Evolutionary conservation across 2,888 invertebrate genomes (phyloP).

Genomic region (Lithophane leautieri): DNA sequence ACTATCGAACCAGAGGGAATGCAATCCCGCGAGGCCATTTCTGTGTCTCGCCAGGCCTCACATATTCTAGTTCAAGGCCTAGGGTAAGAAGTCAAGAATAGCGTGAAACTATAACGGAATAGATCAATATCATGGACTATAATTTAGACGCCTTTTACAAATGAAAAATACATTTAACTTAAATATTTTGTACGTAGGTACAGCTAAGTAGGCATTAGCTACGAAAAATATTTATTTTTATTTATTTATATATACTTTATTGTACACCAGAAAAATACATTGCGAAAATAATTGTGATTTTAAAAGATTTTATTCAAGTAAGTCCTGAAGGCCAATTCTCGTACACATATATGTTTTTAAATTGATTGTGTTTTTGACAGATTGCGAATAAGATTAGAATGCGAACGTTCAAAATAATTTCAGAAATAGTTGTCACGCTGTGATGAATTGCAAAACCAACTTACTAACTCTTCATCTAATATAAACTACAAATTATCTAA

Average conservation of each 20-base stretch:
- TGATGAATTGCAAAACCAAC: conserved; percentile 1
- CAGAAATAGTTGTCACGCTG: neutral
- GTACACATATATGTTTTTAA: too few species aligned
- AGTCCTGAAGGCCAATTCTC: neutral
- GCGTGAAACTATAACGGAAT: neutral
- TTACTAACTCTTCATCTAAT: neutral
- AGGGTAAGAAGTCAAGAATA: neutral
- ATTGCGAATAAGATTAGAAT: too few species aligned
- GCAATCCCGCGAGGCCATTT: conserved; percentile 48
- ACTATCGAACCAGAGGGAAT: conserved; percentile 26
- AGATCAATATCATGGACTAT: neutral
- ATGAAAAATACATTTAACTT: too few species aligned
- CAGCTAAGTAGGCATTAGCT: neutral
- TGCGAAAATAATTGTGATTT: neutral
- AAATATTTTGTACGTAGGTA: neutral
- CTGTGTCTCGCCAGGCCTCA: conserved; percentile 21
- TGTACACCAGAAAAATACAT: too few species aligned
- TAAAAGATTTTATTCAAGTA: neutral
- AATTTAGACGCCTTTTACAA: neutral
- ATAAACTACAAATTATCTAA: neutral
- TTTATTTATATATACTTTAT: too few species aligned
- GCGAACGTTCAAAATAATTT: neutral
- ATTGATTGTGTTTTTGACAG: too few species aligned
- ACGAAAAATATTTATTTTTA: too few species aligned
- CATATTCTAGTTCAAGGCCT: conserved; percentile 37